Evolutionary conservation across 2,113 vertebrate species (phyloP).

Genomic region (Vicugna pacos): DNA sequence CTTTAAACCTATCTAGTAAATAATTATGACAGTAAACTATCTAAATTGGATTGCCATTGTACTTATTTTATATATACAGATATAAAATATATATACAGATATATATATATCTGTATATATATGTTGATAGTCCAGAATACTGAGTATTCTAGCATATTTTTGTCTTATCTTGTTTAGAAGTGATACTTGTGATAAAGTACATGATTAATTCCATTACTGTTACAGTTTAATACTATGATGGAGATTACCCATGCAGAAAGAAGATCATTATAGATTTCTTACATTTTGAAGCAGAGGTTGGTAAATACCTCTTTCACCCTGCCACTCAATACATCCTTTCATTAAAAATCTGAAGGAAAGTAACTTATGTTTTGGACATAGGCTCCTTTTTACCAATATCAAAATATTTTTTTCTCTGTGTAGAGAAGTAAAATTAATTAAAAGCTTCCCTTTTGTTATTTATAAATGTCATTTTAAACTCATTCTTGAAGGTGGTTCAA

Average conservation of each 20-base stretch:
- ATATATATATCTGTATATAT: not conserved
- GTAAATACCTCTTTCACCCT: not conserved
- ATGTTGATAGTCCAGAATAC: not conserved
- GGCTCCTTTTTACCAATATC: not conserved
- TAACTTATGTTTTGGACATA: conserved; percentile 3
- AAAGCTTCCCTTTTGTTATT: conserved; percentile 3
- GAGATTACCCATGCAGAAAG: not conserved
- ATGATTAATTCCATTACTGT: not conserved
- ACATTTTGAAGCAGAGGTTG: not conserved
- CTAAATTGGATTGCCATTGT: not conserved
- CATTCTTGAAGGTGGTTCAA: not conserved
- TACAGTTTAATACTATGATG: conserved; percentile 14
- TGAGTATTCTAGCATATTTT: conserved; percentile 27
- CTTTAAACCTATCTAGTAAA: not conserved
- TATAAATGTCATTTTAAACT: conserved; percentile 31
- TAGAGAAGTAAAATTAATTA: conserved; percentile 8
- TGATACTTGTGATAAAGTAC: not conserved
- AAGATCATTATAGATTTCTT: not conserved
- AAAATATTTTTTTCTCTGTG: not conserved
- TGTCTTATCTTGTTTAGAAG: not conserved
- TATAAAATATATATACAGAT: not conserved
- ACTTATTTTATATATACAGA: not conserved
- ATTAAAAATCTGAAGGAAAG: not conserved
- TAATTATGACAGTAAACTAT: not conserved
- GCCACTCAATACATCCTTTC: not conserved